Percentiles rank a stretch among this genome's conserved stretches.
These are phyloP conservation scores for Sandelia bainsii DNA, from an alignment of 2,797 vertebrate species.

Conservation along the genomic window DNA sequence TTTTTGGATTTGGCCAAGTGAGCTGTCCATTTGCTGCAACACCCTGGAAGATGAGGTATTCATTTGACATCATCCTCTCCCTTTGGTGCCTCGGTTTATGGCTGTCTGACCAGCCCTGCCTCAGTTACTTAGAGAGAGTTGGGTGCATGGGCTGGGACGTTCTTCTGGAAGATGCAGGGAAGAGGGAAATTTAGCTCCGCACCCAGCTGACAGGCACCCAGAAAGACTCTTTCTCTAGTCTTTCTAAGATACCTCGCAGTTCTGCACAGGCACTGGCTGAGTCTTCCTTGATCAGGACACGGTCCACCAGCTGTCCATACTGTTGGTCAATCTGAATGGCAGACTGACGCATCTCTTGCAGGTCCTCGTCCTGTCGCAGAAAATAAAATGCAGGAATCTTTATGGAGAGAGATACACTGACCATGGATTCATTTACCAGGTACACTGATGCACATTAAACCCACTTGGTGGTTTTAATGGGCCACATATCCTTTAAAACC, in stretches of 20 bases:
- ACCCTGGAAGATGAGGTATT: slow-evolving; percentile 35
- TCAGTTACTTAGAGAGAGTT: slow-evolving; percentile 25
- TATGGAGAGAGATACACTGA: not conserved
- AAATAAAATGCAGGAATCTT: not conserved
- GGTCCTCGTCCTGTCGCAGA: slow-evolving; percentile 89
- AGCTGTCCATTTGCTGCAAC: slow-evolving; percentile 29
- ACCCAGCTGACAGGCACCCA: slow-evolving; percentile 95
- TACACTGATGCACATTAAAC: too few species aligned
- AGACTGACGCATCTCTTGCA: slow-evolving; percentile 92
- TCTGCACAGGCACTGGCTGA: slow-evolving; percentile 89
- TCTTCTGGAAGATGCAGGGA: slow-evolving; percentile 14
- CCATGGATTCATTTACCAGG: not conserved
- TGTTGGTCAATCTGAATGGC: slow-evolving; percentile 92
- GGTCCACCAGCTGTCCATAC: slow-evolving; percentile 93
- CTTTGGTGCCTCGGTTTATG: slow-evolving; percentile 37
- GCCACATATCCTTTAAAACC: not conserved
- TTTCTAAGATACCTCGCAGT: slow-evolving; percentile 88
- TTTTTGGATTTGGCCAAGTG: slow-evolving; percentile 4
- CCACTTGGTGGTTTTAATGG: too few species aligned
- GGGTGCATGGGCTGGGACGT: slow-evolving; percentile 23
- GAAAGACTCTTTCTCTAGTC: slow-evolving; percentile 89
- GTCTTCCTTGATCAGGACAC: slow-evolving; percentile 92
- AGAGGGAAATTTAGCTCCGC: slow-evolving; percentile 82
- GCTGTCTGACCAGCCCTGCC: slow-evolving; percentile 31
- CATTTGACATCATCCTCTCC: slow-evolving; percentile 51